These are phyloP conservation scores for Daboia siamensis DNA, from an alignment of 2,113 vertebrate genomes.

Conservation along the genomic window DNA sequence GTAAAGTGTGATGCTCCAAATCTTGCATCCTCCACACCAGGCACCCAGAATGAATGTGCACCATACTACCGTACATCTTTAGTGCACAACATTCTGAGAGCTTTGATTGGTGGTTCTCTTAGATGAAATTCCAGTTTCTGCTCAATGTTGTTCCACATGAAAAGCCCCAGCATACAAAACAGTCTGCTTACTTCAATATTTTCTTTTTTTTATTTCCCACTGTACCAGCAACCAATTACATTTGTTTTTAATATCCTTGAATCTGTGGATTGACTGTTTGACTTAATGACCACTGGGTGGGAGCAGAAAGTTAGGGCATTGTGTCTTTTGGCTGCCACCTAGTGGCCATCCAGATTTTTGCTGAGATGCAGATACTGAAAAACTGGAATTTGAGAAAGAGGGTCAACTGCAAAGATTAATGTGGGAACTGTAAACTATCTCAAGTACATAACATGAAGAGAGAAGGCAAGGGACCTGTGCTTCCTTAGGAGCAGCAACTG, in stretches of 20 bases:
- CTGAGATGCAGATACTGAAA: neutral
- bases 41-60: neutral
- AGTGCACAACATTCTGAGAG: neutral
- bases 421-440: neutral
- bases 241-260: neutral
- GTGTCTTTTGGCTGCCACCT: neutral
- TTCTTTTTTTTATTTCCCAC: neutral
- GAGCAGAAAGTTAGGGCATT: neutral
- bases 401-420: neutral
- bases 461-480: neutral
- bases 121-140: neutral
- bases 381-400: neutral
- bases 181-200: neutral
- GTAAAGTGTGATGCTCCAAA: neutral
- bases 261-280: neutral
- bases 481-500: neutral
- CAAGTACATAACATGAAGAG: neutral
- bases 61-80: neutral
- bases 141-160: neutral
- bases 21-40: neutral
- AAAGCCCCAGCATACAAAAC: neutral
- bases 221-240: neutral
- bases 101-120: neutral
- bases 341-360: neutral
- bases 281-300: neutral